These are phyloP conservation scores for Coleophora flavipennella DNA, from an alignment of 2,888 invertebrate species.

Conservation along the genomic window DNA sequence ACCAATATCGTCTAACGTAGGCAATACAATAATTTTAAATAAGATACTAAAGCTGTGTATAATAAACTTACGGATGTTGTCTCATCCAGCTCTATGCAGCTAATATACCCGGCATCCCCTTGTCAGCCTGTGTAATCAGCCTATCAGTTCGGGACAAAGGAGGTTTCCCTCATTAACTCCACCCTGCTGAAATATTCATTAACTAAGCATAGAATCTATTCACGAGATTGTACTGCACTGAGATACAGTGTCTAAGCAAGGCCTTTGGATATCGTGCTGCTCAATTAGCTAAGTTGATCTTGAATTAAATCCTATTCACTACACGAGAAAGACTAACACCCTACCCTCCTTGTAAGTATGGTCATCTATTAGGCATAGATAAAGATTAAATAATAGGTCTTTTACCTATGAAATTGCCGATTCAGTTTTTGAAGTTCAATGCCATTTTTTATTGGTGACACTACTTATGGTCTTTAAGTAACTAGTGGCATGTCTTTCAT, in stretches of 20 bases:
- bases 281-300: slow-evolving; percentile 4
- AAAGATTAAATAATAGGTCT: too few species aligned
- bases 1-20: too few species aligned
- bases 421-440: too few species aligned
- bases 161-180: slow-evolving; percentile 58
- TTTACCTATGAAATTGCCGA: too few species aligned
- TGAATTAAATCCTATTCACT: slow-evolving; percentile 1
- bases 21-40: too few species aligned
- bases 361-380: too few species aligned
- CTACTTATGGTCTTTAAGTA: too few species aligned
- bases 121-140: slow-evolving; percentile 49
- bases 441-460: too few species aligned
- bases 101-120: slow-evolving; percentile 10
- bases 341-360: too few species aligned
- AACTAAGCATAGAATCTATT: slow-evolving; percentile 22
- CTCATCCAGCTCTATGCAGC: slow-evolving; percentile 6
- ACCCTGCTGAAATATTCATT: slow-evolving; percentile 63
- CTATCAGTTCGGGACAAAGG: slow-evolving; percentile 56
- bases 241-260: slow-evolving; percentile 1
- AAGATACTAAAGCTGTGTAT: background rate
- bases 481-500: too few species aligned
- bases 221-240: slow-evolving; percentile 10
- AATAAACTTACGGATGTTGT: background rate
- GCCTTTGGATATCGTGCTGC: slow-evolving; percentile 1
- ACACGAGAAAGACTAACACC: too few species aligned